phyloP scores from a whole-genome alignment of 2,888 invertebrate species.

The Trachelus iudaicus region DNA sequence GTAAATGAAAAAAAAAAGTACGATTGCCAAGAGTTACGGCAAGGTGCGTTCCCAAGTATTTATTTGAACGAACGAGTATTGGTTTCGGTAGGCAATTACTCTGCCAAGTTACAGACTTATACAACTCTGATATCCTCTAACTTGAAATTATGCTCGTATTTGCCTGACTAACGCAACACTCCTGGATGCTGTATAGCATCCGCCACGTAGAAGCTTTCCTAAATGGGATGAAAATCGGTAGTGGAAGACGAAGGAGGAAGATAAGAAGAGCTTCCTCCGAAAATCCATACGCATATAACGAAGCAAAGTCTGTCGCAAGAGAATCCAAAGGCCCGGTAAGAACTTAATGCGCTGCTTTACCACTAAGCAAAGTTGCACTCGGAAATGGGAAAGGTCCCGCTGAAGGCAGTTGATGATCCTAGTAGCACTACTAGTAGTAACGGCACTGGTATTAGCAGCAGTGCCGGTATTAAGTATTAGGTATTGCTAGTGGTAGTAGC shows the following conservation, averaged over 20 bases:
- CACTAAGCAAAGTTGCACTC: slow-evolving; percentile 25
- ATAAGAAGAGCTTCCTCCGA: neutral
- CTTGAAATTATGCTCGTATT: neutral
- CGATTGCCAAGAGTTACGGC: neutral
- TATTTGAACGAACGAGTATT: neutral
- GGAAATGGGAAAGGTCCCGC: slow-evolving; percentile 16
- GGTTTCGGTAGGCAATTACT: neutral
- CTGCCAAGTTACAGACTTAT: neutral
- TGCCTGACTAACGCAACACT: neutral
- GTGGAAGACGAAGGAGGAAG: neutral
- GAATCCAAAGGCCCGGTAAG: slow-evolving; percentile 21
- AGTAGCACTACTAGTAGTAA: neutral
- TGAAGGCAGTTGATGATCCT: neutral
- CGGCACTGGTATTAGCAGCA: neutral
- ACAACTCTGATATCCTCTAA: neutral
- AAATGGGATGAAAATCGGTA: neutral
- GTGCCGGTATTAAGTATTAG: neutral
- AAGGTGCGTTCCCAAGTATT: neutral
- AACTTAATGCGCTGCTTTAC: slow-evolving; percentile 41
- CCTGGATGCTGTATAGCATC: neutral
- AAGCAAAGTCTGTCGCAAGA: neutral
- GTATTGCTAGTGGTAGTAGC: neutral
- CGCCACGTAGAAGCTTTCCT: neutral
- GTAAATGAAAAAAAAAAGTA: neutral
- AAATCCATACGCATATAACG: neutral